A percentile compares a stretch with the other conserved stretches of the same genome.
phyloP scores from a whole-genome alignment of 2,888 invertebrate species.

The Fragum sueziense region DNA sequence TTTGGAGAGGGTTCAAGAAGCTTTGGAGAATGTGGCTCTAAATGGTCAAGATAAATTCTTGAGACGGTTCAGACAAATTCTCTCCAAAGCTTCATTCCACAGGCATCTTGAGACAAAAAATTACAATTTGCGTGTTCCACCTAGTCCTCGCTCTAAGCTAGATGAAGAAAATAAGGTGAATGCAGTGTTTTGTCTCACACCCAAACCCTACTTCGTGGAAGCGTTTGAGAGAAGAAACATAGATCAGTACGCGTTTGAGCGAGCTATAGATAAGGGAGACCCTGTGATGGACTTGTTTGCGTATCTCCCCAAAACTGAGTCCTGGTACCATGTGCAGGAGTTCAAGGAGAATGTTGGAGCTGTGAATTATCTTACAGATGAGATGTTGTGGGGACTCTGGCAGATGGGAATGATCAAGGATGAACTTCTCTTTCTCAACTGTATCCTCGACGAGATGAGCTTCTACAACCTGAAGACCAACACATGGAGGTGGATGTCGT shows the following conservation, averaged over 20 bases:
- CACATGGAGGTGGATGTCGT: constrained; percentile 25
- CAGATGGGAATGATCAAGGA: constrained; percentile 34
- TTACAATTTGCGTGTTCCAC: constrained; percentile 18
- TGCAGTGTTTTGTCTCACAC: constrained; percentile 45
- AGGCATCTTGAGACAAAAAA: constrained; percentile 10
- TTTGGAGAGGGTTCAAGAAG: neutral
- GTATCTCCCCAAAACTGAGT: constrained; percentile 39
- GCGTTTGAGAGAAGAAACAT: neutral
- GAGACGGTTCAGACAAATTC: constrained; percentile 20
- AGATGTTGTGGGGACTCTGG: constrained; percentile 20
- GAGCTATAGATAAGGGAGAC: neutral
- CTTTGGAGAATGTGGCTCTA: constrained; percentile 7
- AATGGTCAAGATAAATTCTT: constrained; percentile 37
- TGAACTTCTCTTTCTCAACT: constrained; percentile 37
- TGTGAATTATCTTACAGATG: neutral
- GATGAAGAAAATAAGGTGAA: constrained; percentile 22
- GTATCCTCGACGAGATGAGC: constrained; percentile 39
- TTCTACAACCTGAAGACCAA: constrained; percentile 37
- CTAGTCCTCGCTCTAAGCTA: neutral
- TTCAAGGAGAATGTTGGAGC: constrained; percentile 28
- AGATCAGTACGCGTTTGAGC: neutral
- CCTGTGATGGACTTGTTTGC: constrained; percentile 49
- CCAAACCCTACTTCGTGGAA: constrained; percentile 46
- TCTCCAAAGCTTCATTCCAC: constrained; percentile 2
- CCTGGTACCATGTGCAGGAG: constrained; percentile 45